Evolutionary conservation across 2,113 vertebrate genomes (phyloP), one percentile per base, ranked within the genome.

Genomic region (Urocitellus parryii): DNA sequence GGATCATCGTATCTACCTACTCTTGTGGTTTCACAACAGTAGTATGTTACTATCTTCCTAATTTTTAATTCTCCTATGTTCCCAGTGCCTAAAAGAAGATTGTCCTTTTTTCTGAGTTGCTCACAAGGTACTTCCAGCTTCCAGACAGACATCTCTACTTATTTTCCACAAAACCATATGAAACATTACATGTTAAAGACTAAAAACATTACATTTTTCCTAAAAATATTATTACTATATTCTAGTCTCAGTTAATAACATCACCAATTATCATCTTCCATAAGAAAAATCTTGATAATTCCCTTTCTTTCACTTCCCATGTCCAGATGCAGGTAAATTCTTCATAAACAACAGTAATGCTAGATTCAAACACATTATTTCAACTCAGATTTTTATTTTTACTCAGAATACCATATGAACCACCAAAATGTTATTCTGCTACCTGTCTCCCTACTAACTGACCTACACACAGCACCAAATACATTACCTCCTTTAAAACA

Each of bases 151-250:
- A 80, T 73, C 14, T 86, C 65, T 32, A 79, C 22, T 80, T 80
- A 8, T 65, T 65, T 34, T 79, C 32, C 56, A 73, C 61, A 63
- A 78, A 72, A 37, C 65, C 20, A 73, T 53, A 91, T 42, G 53
- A 79, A 90, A 91, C 79, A 18, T 56, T 83, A 61, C 27, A 72
- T 53, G 27, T 14, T 90, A 22, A 79, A 86, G 42, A 63, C 73
- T 32, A 48, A 78, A 90, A 94, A 58, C 63, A 70, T 72, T 37
- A 32, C 13, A 68, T 72, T 85, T 95, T 83, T 85, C 22, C 72
- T 77, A 68, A 94, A 94, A 82, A 18, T 77, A 84, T 61, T 85
- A 13, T 95, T 83, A 48, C 22, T 48, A 45, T 90, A 51, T 85
- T 79, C 39, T 48, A 86, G 34, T 86, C 34, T 39, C 25, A 74